Conservation (phyloP, 2,797 vertebrate genomes). For the Anniella stebbinsi region DNA sequence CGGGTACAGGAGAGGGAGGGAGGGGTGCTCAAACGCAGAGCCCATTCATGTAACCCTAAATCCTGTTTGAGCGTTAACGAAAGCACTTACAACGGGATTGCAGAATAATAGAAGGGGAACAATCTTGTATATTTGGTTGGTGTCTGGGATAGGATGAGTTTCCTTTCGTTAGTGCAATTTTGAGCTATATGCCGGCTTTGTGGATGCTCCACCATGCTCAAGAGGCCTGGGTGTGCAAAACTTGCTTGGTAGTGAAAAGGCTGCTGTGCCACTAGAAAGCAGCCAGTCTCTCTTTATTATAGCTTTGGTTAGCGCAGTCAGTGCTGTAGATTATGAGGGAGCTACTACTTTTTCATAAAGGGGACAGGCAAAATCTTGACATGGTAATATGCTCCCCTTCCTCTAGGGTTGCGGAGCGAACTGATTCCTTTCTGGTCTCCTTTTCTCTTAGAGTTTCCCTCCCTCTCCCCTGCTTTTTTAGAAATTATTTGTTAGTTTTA, state of each 20-base stretch:
- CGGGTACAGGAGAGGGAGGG: neutral
- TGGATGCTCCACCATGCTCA: neutral
- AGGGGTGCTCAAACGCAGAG: too few relatives aligned
- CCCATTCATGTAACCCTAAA: neutral
- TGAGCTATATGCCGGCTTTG: too few relatives aligned
- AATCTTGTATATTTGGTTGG: neutral
- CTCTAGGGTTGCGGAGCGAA: neutral
- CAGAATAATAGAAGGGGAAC: neutral
- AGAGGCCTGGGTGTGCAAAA: neutral
- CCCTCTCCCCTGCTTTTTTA: neutral
- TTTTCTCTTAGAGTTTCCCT: neutral
- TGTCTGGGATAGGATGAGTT: neutral
- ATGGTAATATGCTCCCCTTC: neutral
- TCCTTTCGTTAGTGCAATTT: neutral
- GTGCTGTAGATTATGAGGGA: neutral
- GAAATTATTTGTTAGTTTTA: neutral
- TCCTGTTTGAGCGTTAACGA: neutral
- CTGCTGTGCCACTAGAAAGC: neutral
- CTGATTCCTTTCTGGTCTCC: neutral
- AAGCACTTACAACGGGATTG: neutral
- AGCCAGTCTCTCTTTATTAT: neutral
- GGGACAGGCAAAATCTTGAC: neutral
- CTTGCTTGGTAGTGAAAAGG: neutral
- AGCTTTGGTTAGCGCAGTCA: neutral
- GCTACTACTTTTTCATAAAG: neutral